Evolutionary conservation across 1,140 invertebrate genomes (phyloP).

Genomic region (Drosophila fuyamai): DNA sequence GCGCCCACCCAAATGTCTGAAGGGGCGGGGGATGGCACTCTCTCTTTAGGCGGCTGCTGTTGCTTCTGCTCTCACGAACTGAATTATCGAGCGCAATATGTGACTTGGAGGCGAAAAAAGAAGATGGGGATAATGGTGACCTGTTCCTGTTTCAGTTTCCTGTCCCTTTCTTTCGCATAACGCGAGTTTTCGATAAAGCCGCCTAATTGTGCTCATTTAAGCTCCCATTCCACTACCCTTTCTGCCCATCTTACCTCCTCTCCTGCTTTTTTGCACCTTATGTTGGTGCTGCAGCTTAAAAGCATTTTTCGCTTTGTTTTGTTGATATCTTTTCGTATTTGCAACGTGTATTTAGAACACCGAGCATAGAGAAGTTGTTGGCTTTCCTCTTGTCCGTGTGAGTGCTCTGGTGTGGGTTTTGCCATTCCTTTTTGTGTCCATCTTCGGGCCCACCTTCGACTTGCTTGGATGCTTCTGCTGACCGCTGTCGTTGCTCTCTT

Average conservation of each 20-base stretch:
- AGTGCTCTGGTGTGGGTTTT: constrained; percentile 34
- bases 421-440: constrained; percentile 66
- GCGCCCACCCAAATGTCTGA: constrained; percentile 70
- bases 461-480: constrained; percentile 74
- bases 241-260: constrained; percentile 1
- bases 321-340: constrained; percentile 70
- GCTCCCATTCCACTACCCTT: constrained; percentile 50
- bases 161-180: constrained; percentile 41
- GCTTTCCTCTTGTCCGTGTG: constrained; percentile 6
- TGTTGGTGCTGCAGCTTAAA: constrained; percentile 65
- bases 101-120: constrained; percentile 52
- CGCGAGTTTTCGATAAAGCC: constrained; percentile 73
- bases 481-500: constrained; percentile 57
- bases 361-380: constrained; percentile 47
- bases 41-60: constrained; percentile 25
- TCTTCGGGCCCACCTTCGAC: constrained; percentile 61
- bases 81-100: constrained; percentile 77
- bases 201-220: constrained; percentile 82
- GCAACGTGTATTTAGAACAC: constrained; percentile 78
- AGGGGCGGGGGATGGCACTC: constrained; percentile 16
- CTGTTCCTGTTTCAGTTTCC: constrained; percentile 66
- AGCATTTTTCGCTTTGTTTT: constrained; percentile 59
- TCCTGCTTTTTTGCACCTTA: constrained; percentile 34
- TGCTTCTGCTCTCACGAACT: constrained; percentile 61
- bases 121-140: constrained; percentile 54